Percentiles rank a stretch among this genome's conserved stretches.
Conservation (phyloP, 2,797 vertebrate species). For the Esox masquinongy region DNA sequence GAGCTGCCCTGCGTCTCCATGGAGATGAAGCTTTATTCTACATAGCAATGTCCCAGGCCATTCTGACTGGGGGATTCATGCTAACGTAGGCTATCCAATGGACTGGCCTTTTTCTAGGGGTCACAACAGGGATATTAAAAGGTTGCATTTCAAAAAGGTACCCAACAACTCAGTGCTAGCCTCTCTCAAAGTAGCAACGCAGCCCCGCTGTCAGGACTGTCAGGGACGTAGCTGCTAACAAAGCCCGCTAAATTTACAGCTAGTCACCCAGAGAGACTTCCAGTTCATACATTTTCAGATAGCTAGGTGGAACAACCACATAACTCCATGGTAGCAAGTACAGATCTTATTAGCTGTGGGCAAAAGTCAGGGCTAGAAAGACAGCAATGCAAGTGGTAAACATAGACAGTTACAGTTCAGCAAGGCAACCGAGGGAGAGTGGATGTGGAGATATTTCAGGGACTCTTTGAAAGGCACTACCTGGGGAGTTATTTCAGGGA, state of each 20-base stretch:
- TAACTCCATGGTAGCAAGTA: no score
- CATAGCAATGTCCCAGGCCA: slow-evolving; percentile 33
- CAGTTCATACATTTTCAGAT: not conserved
- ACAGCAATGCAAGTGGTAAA: no score
- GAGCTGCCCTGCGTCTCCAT: slow-evolving; percentile 13
- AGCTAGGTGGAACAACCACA: no score
- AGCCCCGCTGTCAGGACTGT: slow-evolving; percentile 3
- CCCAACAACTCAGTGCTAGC: slow-evolving; percentile 23
- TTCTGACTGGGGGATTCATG: slow-evolving; percentile 16
- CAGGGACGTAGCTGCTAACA: slow-evolving; percentile 14
- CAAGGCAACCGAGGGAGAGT: no score
- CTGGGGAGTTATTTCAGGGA: no score
- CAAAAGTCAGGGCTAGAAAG: no score
- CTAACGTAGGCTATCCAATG: slow-evolving; percentile 16
- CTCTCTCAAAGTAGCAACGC: slow-evolving; percentile 29
- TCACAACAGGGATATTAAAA: slow-evolving; percentile 30
- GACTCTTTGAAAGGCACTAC: no score
- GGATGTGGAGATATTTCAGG: no score
- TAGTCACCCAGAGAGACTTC: not conserved
- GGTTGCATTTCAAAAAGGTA: slow-evolving; percentile 46
- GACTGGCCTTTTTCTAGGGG: slow-evolving; percentile 21
- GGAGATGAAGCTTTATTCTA: slow-evolving; percentile 31
- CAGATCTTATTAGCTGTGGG: no score
- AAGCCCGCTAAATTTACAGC: not conserved
- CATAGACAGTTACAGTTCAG: no score